Conservation (phyloP, 2,113 vertebrate species). For the Coptodon bakossiorum region DNA sequence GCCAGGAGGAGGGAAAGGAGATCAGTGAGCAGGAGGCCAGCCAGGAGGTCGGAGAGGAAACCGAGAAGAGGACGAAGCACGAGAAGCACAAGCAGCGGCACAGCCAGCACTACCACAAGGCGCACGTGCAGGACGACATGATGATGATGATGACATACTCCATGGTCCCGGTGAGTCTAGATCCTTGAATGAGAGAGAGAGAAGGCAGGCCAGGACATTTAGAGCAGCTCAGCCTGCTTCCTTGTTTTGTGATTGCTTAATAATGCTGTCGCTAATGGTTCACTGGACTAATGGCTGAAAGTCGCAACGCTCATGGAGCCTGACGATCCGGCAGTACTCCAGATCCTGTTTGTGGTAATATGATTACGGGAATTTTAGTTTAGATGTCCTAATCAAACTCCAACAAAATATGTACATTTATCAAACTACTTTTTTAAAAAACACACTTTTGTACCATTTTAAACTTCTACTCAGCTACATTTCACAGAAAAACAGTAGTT, state of each 20-base stretch:
- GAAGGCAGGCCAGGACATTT: neutral
- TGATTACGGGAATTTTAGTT: neutral
- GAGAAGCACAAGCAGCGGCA: conserved; percentile 51
- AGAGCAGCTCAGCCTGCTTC: neutral
- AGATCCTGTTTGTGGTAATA: neutral
- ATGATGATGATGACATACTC: conserved; percentile 93
- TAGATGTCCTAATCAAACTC: neutral
- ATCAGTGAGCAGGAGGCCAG: conserved; percentile 26
- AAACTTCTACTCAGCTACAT: neutral
- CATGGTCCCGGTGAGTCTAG: conserved; percentile 87
- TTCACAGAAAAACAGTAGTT: neutral
- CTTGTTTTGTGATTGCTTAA: neutral
- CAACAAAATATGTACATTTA: neutral
- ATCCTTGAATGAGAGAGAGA: neutral
- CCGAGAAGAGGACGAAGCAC: conserved; percentile 68
- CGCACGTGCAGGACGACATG: conserved; percentile 76
- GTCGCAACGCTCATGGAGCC: neutral
- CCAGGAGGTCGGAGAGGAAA: conserved; percentile 49
- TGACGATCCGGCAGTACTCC: neutral
- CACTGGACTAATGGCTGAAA: neutral
- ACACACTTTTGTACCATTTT: neutral
- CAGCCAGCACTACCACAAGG: conserved; percentile 57
- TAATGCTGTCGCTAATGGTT: neutral
- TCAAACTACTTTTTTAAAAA: neutral
- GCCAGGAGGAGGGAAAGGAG: neutral